These are phyloP conservation scores for Electrophaes corylata DNA, from an alignment of 2,888 invertebrate genomes.

Conservation along the genomic window DNA sequence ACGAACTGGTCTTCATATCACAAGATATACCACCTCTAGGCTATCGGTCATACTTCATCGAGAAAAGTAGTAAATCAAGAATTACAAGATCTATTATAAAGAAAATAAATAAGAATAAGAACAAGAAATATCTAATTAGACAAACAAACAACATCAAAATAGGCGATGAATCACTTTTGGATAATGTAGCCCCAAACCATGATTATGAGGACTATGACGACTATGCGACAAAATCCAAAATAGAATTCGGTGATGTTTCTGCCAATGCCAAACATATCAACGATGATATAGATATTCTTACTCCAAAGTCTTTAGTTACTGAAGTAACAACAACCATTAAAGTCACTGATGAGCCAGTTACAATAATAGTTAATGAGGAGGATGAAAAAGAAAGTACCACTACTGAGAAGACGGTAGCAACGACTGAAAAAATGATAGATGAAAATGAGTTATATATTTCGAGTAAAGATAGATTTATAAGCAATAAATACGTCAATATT, in stretches of 20 bases:
- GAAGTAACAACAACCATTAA: background rate
- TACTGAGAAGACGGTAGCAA: background rate
- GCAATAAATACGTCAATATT: conserved; percentile 70
- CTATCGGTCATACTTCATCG: conserved; percentile 85
- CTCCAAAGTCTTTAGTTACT: conserved; percentile 5
- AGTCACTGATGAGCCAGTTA: background rate
- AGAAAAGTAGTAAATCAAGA: conserved; percentile 20
- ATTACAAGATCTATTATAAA: conserved; percentile 46
- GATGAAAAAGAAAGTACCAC: conserved; percentile 3
- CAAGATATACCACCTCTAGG: conserved; percentile 87
- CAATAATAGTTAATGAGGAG: background rate
- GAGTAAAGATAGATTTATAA: conserved; percentile 17
- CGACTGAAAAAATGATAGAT: conserved; percentile 3
- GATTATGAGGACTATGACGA: conserved; percentile 46
- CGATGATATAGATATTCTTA: background rate
- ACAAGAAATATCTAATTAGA: conserved; percentile 51
- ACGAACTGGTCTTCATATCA: conserved; percentile 89
- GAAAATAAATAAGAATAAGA: conserved; percentile 49
- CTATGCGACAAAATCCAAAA: background rate
- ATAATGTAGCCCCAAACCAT: conserved; percentile 37
- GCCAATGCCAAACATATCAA: background rate
- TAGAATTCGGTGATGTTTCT: conserved; percentile 8
- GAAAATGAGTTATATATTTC: conserved; percentile 5
- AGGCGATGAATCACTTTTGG: conserved; percentile 40
- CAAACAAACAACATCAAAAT: conserved; percentile 44